Evolutionary conservation across 2,113 vertebrate species (phyloP), one percentile per base, ranked within the genome.

Genomic region (Mus pahari): DNA sequence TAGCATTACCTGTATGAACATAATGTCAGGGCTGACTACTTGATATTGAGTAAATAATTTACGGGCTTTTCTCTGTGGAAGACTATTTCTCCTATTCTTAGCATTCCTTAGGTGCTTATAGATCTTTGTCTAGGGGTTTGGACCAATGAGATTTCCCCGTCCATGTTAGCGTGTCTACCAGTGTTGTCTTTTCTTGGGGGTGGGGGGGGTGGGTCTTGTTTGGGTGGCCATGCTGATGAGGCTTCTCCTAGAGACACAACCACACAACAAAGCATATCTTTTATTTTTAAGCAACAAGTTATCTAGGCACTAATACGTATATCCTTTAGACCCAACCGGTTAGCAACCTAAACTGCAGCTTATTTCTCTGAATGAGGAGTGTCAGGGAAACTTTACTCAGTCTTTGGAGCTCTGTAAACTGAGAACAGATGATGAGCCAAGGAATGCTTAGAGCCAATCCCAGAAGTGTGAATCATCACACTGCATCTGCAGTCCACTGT

Each of bases 261-360:
- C 20, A 60, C 20, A 39, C 36, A 82, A 7, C 79, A 62, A 62
- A 64, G 11, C 39, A 20, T 64, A 39, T 16, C 36, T 31, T 55
- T 87, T 91, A 48, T 92, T 86, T n/a, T n/a, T 53, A 90, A 92
- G 17, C 64, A 82, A 5, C 8, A 88, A 70, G 13, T 64, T 86
- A 45, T 58, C 26, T 77, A 48, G 33, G 81, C 16, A 68, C 64
- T 89, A 93, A 91, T 89, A 55, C 5, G 71, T 75, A 82, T 77
- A 60, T 86, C 71, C 16, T 79, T 90, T 86, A 77, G 48, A 55
- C 20, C 20, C 58, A 60, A 78, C 55, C 8, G 64, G 28, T 89
- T 91, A 73, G 9, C 70, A 60, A 36, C 4, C 92, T 16, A 70
- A 86, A 73, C 26, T 62, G 71, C n/a, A 48, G 31, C 64, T 36